Evolutionary conservation across 1,140 invertebrate species (phyloP), one percentile per base, ranked within the genome.

Genomic region (honey bee (Apis mellifera)): DNA sequence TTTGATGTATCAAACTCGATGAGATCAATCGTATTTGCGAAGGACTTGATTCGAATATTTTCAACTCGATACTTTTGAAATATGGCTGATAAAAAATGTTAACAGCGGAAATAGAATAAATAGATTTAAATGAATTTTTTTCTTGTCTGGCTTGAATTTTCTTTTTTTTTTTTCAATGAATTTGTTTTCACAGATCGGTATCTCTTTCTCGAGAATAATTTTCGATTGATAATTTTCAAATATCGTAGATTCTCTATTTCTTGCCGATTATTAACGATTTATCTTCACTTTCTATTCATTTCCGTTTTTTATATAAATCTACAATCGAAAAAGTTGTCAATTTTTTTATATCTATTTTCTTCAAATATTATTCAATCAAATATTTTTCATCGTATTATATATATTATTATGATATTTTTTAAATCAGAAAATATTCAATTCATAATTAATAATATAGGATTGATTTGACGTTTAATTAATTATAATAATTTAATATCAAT

Each of bases 271-370:
- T 83, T 78, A 71, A 42, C 85, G 65, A 79, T 79, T 55, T 72
- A 74, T 82, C 68, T 68, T 66, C 26, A 65, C 77, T 80, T 76
- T 84, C 84, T 72, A 87, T 89, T 87, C 82, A 84, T 85, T 87
- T 90, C 85, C 88, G 78, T 65, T 86, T 70, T 57, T 57, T 64
- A 69, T 81, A 86, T 85, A 82, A 73, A 71, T 74, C 7, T 12
- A 85, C 82, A 13, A 9, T 55, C 55, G 32, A 19, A 57, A 72
- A 26, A 19, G 5, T 32, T 55, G 52, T 26, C 70, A 55, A 17
- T 23, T 17, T 23, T 42, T 69, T 11, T 1, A 2, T 65, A 21
- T 42, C 11, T 32, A 65, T 42, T 17, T 42, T 11, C 4, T 7
- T 1, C 9, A 0, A 0, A 19, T n/a, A 21, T 19, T 32, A 5